These are phyloP conservation scores for Kryptolebias ocellatus DNA, from an alignment of 2,797 vertebrate genomes.

Conservation along the genomic window DNA sequence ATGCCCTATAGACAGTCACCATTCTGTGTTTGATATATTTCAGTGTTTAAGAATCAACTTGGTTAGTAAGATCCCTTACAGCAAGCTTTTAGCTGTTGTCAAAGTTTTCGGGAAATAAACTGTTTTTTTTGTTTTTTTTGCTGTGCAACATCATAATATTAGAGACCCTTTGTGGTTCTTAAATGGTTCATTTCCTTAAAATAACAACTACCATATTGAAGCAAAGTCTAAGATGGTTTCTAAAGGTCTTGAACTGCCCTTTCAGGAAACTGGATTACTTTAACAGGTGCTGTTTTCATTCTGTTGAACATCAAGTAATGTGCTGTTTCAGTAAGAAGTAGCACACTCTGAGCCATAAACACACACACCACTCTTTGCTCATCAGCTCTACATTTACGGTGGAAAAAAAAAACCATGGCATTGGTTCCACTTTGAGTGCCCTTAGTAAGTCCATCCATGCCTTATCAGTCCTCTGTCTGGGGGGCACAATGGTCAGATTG, in stretches of 20 bases:
- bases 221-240: not conserved
- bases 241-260: slow-evolving; percentile 15
- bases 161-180: not conserved
- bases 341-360: slow-evolving; percentile 38
- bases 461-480: slow-evolving; percentile 74
- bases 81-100: too few relatives aligned
- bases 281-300: slow-evolving; percentile 33
- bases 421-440: slow-evolving; percentile 63
- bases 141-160: not conserved
- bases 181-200: not conserved
- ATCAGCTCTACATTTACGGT: slow-evolving; percentile 58
- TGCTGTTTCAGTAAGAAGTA: slow-evolving; percentile 42
- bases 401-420: slow-evolving; percentile 46
- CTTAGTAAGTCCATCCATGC: slow-evolving; percentile 77
- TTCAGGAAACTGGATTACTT: slow-evolving; percentile 35
- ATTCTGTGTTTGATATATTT: too few relatives aligned
- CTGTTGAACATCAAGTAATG: slow-evolving; percentile 60
- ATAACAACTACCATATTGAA: too few relatives aligned
- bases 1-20: too few relatives aligned
- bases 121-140: too few relatives aligned
- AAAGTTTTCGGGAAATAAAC: too few relatives aligned
- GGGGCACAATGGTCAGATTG: slow-evolving; percentile 78
- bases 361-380: slow-evolving; percentile 43
- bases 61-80: too few relatives aligned
- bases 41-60: too few relatives aligned